Base-by-base conservation (phyloP, 2,888 invertebrate genomes). In the Phaedon cochleariae region DNA sequence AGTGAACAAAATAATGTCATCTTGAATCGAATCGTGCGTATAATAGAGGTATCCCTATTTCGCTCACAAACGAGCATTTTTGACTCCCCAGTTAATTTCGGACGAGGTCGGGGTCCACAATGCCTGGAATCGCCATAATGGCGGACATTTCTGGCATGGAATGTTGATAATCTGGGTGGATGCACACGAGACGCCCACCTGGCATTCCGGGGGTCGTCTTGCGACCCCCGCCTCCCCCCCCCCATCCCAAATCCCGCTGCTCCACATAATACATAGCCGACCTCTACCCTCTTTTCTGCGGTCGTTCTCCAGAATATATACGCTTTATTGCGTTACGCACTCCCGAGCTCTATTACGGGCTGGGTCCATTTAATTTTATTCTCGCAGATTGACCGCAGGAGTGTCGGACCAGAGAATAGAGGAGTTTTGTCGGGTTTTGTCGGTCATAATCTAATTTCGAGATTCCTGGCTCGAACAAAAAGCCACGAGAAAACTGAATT, bases 161-260 rank as follows among this genome's bases (percentile, higher is more conserved):
- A 82, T 82, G 81, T 80, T 79, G 79, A 82, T 79, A 80, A 80
- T 80, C 77, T 77, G 72, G 72, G 76, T 74, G 70, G 73, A 69
- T 72, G 69, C 67, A 64, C 62, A 68, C 66, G 60, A 62, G 49
- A 59, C 65, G 62, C 66, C 75, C 75, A 76, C 77, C 75, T 74
- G 75, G 75, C 74, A 78, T 78, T 79, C 74, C 75, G 68, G 67
- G 73, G 76, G 70, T 73, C 76, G 75, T 79, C 79, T 77, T 79
- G 2, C 34, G 77, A 77, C 77, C 78, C 73, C 65, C 67, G n/a
- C n/a, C n/a, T 26, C 26, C 7, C 7, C 26, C 4, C 26, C 26
- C 26, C 26, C 26, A 26, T 26, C 26, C n/a, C n/a, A n/a, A n/a
- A n/a, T n/a, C n/a, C n/a, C n/a, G n/a, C n/a, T n/a, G n/a, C n/a